phyloP scores from a whole-genome alignment of 2,888 invertebrate species.

The Malachius bipustulatus region DNA sequence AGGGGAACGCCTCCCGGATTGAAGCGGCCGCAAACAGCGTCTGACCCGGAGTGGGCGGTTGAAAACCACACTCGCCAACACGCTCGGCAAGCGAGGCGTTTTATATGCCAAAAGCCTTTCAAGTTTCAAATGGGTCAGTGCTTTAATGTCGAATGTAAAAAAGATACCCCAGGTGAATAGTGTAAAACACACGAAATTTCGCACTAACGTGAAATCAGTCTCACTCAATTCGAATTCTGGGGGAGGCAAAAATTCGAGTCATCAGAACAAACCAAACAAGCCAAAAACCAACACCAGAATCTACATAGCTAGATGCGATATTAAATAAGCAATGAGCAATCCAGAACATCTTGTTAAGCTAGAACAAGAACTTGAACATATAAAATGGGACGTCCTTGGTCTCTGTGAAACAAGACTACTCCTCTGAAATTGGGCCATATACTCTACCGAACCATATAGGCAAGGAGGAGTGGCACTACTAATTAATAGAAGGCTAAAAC shows the following conservation, averaged over 20 bases:
- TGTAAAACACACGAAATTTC: slow-evolving; percentile 8
- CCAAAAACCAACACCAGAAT: slow-evolving; percentile 4
- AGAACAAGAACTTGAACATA: slow-evolving; percentile 11
- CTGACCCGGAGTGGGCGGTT: no score
- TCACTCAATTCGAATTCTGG: no score
- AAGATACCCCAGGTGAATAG: slow-evolving; percentile 10
- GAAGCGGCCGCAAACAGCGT: no score
- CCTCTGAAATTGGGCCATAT: slow-evolving; percentile 10
- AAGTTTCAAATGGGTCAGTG: slow-evolving; percentile 4
- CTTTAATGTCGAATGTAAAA: slow-evolving; percentile 12
- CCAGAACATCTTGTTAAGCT: slow-evolving; percentile 8
- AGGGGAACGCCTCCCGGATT: no score
- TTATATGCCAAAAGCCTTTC: slow-evolving; percentile 10
- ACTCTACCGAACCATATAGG: no score
- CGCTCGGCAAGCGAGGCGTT: no score
- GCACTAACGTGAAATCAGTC: slow-evolving; percentile 12
- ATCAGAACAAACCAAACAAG: slow-evolving; percentile 6
- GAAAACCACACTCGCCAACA: slow-evolving; percentile 9
- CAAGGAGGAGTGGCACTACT: no score
- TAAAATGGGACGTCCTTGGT: slow-evolving; percentile 12
- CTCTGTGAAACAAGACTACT: slow-evolving; percentile 11
- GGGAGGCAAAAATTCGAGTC: slow-evolving; percentile 13
- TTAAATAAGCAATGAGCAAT: slow-evolving; percentile 9
- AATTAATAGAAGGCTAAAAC: no score
- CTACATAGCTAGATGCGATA: slow-evolving; percentile 11